These are phyloP conservation scores for Brachionus plicatilis DNA, from an alignment of 1,140 invertebrate species.

Conservation along the genomic window DNA sequence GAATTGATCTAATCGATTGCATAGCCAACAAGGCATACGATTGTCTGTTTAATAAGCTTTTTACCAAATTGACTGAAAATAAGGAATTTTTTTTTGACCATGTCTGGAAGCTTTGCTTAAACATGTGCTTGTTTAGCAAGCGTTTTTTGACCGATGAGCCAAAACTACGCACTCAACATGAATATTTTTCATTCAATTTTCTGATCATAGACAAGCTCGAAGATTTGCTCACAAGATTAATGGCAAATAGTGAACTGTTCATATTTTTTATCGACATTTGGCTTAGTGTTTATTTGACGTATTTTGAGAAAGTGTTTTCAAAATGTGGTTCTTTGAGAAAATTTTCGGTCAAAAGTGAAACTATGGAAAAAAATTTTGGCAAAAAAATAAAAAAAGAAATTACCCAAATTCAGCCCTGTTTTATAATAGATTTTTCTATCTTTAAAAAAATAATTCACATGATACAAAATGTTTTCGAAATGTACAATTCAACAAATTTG, in stretches of 20 bases:
- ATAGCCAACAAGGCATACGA: background rate
- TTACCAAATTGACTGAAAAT: background rate
- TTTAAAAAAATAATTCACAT: conserved; percentile 6
- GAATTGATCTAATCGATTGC: background rate
- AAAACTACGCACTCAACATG: background rate
- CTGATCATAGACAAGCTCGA: conserved; percentile 9
- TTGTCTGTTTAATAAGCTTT: background rate
- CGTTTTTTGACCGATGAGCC: background rate
- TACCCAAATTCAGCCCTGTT: background rate
- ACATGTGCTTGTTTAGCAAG: conserved; percentile 4
- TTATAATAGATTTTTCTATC: background rate
- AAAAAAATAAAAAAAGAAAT: background rate
- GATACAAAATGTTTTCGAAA: conserved; percentile 30
- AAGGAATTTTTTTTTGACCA: background rate
- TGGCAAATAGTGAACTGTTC: background rate
- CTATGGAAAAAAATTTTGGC: background rate
- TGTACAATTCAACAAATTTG: background rate
- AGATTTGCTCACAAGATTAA: background rate
- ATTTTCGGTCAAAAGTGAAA: background rate
- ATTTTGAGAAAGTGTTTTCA: conserved; percentile 11
- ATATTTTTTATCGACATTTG: conserved; percentile 9
- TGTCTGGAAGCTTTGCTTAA: background rate
- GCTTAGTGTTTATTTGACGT: background rate
- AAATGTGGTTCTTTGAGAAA: background rate
- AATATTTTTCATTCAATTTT: conserved; percentile 29